These are phyloP conservation scores for Sparidentex hasta DNA, from an alignment of 2,797 vertebrate genomes.

Conservation along the genomic window DNA sequence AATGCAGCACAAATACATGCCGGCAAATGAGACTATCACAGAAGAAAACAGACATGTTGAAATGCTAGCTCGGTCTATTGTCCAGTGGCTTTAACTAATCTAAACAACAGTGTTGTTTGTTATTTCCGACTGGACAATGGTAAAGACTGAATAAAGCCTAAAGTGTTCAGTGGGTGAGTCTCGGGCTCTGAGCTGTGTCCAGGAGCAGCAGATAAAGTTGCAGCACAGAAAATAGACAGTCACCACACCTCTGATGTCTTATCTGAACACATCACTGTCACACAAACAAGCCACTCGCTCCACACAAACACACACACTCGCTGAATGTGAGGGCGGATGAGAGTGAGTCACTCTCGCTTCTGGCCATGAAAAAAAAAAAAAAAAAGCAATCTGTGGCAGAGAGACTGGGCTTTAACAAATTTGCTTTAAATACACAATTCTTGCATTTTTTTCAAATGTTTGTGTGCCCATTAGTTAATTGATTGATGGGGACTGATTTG, in stretches of 20 bases:
- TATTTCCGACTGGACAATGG: slow-evolving; percentile 28
- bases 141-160: slow-evolving; percentile 13
- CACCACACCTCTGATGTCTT: slow-evolving; percentile 73
- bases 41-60: not conserved
- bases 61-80: not conserved
- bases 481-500: not conserved
- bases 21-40: not conserved
- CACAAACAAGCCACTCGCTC: slow-evolving; percentile 67
- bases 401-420: slow-evolving; percentile 40
- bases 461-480: not conserved
- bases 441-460: not conserved
- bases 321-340: slow-evolving; percentile 69
- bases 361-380: slow-evolving; percentile 66
- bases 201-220: slow-evolving; percentile 59
- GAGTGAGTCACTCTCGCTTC: slow-evolving; percentile 77
- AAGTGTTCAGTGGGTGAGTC: slow-evolving; percentile 28
- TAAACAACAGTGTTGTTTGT: slow-evolving; percentile 8
- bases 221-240: slow-evolving; percentile 65
- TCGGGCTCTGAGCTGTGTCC: slow-evolving; percentile 38
- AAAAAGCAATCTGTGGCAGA: slow-evolving; percentile 58
- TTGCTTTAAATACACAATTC: slow-evolving; percentile 35
- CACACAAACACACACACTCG: slow-evolving; percentile 52
- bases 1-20: not conserved
- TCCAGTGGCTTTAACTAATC: not conserved
- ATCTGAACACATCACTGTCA: slow-evolving; percentile 72